phyloP scores from a whole-genome alignment of 2,888 invertebrate species.

The Drosophila anomelani region DNA sequence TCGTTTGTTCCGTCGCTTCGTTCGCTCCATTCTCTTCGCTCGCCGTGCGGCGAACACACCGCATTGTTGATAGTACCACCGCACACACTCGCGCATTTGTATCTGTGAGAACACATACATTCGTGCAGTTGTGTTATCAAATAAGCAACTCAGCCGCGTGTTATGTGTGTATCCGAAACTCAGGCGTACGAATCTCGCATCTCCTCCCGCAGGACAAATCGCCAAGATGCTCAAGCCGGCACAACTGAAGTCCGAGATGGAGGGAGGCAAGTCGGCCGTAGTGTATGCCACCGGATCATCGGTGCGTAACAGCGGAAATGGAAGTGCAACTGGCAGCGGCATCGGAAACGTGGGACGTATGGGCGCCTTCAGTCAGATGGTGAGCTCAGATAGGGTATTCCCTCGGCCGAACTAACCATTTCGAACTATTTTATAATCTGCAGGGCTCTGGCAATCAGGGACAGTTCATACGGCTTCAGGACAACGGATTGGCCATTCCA shows the following conservation, averaged over 20 bases:
- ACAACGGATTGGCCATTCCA: constrained; percentile 76
- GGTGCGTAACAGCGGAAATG: constrained; percentile 56
- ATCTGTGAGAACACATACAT: constrained; percentile 30
- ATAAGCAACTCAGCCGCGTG: constrained; percentile 23
- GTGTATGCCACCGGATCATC: constrained; percentile 59
- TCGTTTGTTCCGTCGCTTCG: constrained; percentile 35
- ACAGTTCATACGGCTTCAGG: constrained; percentile 82
- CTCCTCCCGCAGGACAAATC: constrained; percentile 79
- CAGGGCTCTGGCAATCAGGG: constrained; percentile 81
- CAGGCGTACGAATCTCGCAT: constrained; percentile 11
- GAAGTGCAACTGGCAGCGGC: constrained; percentile 56
- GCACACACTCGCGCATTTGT: constrained; percentile 12
- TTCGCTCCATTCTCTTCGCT: constrained; percentile 31
- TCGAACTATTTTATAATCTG: background rate
- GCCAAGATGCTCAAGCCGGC: constrained; percentile 81
- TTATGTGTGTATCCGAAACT: constrained; percentile 28
- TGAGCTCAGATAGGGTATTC: constrained; percentile 43
- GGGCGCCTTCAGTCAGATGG: constrained; percentile 80
- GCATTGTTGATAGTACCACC: constrained; percentile 32
- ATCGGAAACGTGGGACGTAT: constrained; percentile 72
- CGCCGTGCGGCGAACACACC: constrained; percentile 38
- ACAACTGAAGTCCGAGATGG: constrained; percentile 77
- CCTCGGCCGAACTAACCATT: background rate
- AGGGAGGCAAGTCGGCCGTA: constrained; percentile 55
- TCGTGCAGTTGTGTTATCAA: constrained; percentile 33